Conservation (phyloP, 2,888 invertebrate species). For the Taphrorychus bicolor region DNA sequence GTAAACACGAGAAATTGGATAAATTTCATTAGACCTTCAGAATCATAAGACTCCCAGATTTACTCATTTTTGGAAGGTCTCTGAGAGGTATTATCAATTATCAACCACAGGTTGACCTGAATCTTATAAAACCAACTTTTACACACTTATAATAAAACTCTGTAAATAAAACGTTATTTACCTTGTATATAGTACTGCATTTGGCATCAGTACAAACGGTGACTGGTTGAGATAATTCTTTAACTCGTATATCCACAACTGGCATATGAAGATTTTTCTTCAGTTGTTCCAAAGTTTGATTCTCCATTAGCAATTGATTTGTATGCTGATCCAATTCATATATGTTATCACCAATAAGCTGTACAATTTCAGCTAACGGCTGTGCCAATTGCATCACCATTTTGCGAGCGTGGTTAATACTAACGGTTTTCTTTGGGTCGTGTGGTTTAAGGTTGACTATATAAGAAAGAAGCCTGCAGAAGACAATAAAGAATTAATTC, state of each 20-base stretch:
- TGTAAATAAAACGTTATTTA: conserved; percentile 26
- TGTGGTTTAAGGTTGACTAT: conserved; percentile 51
- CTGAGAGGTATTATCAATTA: no score
- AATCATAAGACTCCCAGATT: no score
- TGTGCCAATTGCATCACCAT: conserved; percentile 51
- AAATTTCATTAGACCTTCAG: no score
- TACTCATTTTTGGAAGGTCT: no score
- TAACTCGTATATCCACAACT: conserved; percentile 48
- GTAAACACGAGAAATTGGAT: no score
- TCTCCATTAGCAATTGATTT: conserved; percentile 41
- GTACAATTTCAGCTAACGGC: conserved; percentile 54
- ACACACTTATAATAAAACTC: no score
- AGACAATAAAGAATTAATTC: background rate
- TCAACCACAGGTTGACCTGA: no score
- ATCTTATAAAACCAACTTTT: no score
- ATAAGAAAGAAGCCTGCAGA: conserved; percentile 48
- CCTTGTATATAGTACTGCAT: conserved; percentile 48
- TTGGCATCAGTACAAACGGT: conserved; percentile 50
- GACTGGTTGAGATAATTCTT: conserved; percentile 47
- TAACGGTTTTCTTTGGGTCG: conserved; percentile 50
- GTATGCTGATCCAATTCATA: conserved; percentile 48
- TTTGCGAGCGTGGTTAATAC: conserved; percentile 53
- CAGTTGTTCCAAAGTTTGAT: conserved; percentile 46
- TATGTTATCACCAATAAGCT: conserved; percentile 53
- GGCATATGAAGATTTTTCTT: conserved; percentile 51